A percentile compares a stretch with the other conserved stretches of the same genome.
phyloP scores from a whole-genome alignment of 2,797 vertebrate genomes.

The Alca torda region DNA sequence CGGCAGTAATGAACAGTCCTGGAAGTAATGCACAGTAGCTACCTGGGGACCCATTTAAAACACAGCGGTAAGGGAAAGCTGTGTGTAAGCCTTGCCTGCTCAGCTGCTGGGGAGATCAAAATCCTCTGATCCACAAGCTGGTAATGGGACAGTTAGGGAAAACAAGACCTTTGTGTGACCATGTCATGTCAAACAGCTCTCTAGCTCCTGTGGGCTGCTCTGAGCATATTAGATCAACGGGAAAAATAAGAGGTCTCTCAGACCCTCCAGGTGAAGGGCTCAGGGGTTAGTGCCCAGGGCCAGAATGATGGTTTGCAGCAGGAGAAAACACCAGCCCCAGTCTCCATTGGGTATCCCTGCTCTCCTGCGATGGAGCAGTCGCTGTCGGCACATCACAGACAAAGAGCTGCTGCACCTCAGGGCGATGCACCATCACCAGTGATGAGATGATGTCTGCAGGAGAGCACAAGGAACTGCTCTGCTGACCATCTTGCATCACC shows the following conservation, averaged over 20 bases:
- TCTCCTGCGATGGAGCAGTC: rapidly evolving
- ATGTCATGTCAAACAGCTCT: not conserved
- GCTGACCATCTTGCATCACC: not conserved
- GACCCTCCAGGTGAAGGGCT: not conserved
- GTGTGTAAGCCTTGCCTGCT: not conserved
- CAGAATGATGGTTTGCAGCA: not conserved
- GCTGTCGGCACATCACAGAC: not conserved
- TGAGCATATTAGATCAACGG: not conserved
- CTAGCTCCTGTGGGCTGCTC: not conserved
- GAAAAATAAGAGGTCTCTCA: not conserved
- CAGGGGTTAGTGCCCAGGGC: not conserved
- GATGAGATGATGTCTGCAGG: not conserved
- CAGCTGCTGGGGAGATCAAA: not conserved
- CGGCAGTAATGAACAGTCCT: not conserved
- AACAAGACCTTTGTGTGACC: not conserved
- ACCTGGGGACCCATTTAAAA: not conserved
- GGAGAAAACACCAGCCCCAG: not conserved
- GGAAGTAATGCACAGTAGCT: not conserved
- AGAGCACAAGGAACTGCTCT: not conserved
- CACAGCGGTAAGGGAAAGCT: not conserved
- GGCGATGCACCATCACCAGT: too few relatives aligned
- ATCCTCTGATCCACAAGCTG: not conserved
- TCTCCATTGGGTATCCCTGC: not conserved
- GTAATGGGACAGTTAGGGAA: not conserved
- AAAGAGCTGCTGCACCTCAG: not conserved